Evolutionary conservation across 1,140 invertebrate genomes (phyloP).

Genomic region (Ptiloglossa arizonensis): DNA sequence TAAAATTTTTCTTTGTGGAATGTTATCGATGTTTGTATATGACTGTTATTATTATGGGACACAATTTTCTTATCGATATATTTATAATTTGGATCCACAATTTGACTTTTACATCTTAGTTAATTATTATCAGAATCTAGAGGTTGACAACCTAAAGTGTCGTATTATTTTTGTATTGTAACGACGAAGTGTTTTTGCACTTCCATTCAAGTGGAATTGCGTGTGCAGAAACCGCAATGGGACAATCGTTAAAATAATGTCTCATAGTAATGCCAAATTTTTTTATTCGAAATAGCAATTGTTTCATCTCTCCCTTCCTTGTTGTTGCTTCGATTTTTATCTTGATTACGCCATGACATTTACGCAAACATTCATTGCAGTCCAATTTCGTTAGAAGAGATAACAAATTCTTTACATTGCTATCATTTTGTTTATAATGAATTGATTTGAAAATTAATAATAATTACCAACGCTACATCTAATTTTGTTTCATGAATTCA

Average conservation of each 20-base stretch:
- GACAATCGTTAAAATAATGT: conserved; percentile 35
- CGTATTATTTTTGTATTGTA: not conserved
- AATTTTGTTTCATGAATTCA: too few species aligned
- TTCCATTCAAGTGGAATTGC: conserved; percentile 34
- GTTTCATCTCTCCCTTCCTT: conserved; percentile 1
- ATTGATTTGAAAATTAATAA: too few species aligned
- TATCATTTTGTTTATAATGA: too few species aligned
- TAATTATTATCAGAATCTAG: too few species aligned
- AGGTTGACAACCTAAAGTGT: too few species aligned
- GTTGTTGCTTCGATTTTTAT: not conserved
- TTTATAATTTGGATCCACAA: too few species aligned
- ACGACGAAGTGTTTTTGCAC: conserved; percentile 4
- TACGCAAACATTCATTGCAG: not conserved
- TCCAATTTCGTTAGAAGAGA: not conserved
- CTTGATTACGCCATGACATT: not conserved
- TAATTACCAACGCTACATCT: too few species aligned
- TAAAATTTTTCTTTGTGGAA: too few species aligned
- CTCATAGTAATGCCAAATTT: conserved; percentile 24
- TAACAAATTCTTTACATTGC: not conserved
- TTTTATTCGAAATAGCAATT: conserved; percentile 25
- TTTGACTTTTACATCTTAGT: too few species aligned
- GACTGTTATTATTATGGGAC: too few species aligned
- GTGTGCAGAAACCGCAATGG: conserved; percentile 24
- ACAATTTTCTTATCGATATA: too few species aligned
- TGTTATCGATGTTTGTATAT: too few species aligned